A percentile compares a stretch with the other conserved stretches of the same genome.
phyloP scores from a whole-genome alignment of 2,888 invertebrate genomes.

The Parthenolecanium corni region DNA sequence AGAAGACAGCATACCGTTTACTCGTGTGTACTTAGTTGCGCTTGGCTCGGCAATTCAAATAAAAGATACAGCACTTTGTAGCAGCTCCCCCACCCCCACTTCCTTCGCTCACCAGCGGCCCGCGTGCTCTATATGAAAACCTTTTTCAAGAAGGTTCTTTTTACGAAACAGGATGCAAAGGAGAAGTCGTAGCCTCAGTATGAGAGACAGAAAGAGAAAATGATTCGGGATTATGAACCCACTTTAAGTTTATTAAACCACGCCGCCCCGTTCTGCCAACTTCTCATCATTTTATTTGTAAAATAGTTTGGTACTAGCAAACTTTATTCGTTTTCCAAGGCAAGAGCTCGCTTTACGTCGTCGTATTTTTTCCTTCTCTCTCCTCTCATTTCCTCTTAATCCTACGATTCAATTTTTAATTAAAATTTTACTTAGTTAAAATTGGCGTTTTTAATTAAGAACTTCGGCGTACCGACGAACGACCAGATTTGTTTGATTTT shows the following conservation, averaged over 20 bases:
- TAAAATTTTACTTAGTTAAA: conserved; percentile 21
- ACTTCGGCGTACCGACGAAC: background rate
- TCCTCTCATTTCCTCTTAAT: conserved; percentile 18
- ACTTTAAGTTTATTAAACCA: conserved; percentile 25
- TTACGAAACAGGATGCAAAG: background rate
- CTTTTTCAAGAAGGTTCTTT: conserved; percentile 10
- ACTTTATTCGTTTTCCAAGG: background rate
- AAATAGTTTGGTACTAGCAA: no score
- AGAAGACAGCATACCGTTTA: conserved; percentile 11
- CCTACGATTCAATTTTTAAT: conserved; percentile 25
- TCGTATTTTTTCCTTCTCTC: background rate
- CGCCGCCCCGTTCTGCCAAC: background rate
- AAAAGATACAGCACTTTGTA: conserved; percentile 19
- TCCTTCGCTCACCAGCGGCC: no score
- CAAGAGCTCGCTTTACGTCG: background rate
- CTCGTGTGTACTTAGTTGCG: conserved; percentile 21
- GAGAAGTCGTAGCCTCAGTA: background rate
- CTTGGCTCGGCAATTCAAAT: conserved; percentile 25
- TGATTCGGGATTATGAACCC: conserved; percentile 15
- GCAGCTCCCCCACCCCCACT: background rate
- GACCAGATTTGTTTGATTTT: no score
- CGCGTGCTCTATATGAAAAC: background rate
- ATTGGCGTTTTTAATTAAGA: conserved; percentile 27
- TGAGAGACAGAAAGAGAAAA: conserved; percentile 8
- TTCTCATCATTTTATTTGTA: background rate